Evolutionary conservation across 2,888 invertebrate species (phyloP).

Genomic region (Amiota mariae): DNA sequence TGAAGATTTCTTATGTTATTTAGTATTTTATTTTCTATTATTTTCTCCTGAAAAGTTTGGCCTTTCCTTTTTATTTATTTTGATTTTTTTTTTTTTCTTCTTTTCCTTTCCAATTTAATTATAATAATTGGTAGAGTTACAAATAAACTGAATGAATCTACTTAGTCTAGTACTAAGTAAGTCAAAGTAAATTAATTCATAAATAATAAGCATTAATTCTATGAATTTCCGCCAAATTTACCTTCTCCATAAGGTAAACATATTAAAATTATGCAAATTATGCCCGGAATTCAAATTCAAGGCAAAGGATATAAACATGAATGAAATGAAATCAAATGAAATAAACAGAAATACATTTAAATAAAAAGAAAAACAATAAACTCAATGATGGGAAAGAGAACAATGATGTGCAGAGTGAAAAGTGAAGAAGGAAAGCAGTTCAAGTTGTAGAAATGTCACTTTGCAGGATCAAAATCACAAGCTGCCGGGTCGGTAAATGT

Average conservation of each 20-base stretch:
- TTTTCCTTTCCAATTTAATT: no score
- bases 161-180: no score
- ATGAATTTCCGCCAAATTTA: slow-evolving; percentile 52
- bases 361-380: neutral
- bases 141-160: no score
- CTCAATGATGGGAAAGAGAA: slow-evolving; percentile 39
- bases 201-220: slow-evolving; percentile 55
- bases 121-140: no score
- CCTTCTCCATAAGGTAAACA: slow-evolving; percentile 51
- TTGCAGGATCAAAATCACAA: slow-evolving; percentile 38
- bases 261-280: slow-evolving; percentile 71
- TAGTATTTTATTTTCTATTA: no score
- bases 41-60: no score
- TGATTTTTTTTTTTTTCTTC: no score
- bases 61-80: no score
- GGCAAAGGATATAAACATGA: slow-evolving; percentile 33
- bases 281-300: slow-evolving; percentile 57
- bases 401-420: neutral
- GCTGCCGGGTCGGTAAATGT: neutral
- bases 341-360: slow-evolving; percentile 3
- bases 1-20: slow-evolving; percentile 12
- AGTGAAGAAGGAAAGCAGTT: neutral
- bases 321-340: slow-evolving; percentile 36
- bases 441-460: neutral
- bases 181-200: slow-evolving; percentile 61